Percentiles rank a stretch among this genome's conserved stretches.
Conservation (phyloP, 2,113 vertebrate species). For the human region DNA sequence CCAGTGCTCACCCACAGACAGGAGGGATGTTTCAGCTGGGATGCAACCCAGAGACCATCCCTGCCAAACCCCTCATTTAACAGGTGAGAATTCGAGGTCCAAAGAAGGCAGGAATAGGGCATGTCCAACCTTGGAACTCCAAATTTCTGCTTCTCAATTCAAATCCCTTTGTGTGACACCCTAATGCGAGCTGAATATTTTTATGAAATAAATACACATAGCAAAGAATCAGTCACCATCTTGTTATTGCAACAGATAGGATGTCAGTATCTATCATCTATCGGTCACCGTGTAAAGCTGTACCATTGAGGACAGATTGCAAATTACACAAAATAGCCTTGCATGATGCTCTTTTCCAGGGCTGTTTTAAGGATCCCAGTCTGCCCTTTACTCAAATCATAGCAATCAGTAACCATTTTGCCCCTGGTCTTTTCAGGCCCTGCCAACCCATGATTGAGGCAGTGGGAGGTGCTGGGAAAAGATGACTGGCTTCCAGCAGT, state of each 20-base stretch:
- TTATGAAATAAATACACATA: constrained; percentile 10
- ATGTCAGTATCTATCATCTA: background rate
- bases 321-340: constrained; percentile 22
- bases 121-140: background rate
- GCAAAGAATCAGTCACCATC: constrained; percentile 44
- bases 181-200: background rate
- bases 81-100: background rate
- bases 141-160: background rate
- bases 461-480: constrained; percentile 14
- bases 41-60: background rate
- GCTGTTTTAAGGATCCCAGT: constrained; percentile 25
- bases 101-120: background rate
- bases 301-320: constrained; percentile 53
- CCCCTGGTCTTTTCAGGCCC: constrained; percentile 32
- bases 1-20: background rate
- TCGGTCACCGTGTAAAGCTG: background rate
- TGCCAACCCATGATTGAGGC: constrained; percentile 67
- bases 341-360: constrained; percentile 12
- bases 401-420: constrained; percentile 56
- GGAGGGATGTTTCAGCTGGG: background rate
- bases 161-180: background rate
- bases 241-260: background rate
- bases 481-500: background rate
- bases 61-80: background rate
- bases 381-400: constrained; percentile 54